A percentile compares a stretch with the other conserved stretches of the same genome.
These are phyloP conservation scores for Cryptoblepharus egeriae DNA, from an alignment of 2,797 vertebrate genomes.

Conservation along the genomic window DNA sequence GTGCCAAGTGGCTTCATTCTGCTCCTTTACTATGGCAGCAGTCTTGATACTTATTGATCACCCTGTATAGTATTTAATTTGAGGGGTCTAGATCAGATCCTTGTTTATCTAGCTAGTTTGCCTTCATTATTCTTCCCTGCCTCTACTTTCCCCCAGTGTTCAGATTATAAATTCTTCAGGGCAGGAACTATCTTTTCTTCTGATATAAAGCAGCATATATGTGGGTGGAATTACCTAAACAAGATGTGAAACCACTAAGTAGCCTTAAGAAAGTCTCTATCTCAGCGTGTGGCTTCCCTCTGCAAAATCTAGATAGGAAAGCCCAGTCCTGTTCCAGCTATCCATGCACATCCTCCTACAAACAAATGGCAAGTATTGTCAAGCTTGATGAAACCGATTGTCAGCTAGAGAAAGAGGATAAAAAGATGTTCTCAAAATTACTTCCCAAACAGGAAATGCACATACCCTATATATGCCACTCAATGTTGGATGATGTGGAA, in stretches of 20 bases:
- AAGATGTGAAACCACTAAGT: background rate
- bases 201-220: too few relatives aligned
- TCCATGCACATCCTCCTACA: background rate
- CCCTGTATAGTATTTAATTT: too few relatives aligned
- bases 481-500: background rate
- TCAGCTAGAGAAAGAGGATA: background rate
- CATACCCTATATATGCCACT: background rate
- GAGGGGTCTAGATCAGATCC: too few relatives aligned
- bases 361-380: background rate
- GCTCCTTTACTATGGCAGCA: too few relatives aligned
- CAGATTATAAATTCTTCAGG: too few relatives aligned
- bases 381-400: background rate
- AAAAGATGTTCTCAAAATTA: background rate
- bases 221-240: too few relatives aligned
- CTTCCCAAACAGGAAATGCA: background rate
- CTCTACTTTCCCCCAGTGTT: too few relatives aligned
- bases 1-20: too few relatives aligned
- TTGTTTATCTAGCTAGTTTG: too few relatives aligned
- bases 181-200: too few relatives aligned
- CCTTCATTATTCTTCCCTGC: too few relatives aligned
- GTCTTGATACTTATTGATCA: too few relatives aligned
- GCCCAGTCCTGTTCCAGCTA: background rate
- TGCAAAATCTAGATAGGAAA: background rate
- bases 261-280: background rate
- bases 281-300: background rate